Conservation (phyloP, 1,140 invertebrate genomes). For the Nasonia giraulti region DNA sequence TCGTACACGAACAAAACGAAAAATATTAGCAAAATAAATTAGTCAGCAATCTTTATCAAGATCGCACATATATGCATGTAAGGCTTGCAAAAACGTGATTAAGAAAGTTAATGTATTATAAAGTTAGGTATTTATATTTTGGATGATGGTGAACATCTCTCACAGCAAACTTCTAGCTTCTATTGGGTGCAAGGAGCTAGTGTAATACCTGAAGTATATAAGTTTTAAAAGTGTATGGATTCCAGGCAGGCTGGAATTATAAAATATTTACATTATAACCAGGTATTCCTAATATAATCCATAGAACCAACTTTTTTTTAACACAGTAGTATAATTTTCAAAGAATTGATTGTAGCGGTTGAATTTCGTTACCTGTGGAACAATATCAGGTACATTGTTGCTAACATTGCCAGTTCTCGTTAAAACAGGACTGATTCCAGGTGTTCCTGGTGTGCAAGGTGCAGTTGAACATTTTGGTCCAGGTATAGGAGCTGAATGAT, state of each 20-base stretch:
- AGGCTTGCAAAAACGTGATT: background rate
- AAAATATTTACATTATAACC: conserved; percentile 25
- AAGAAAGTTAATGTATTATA: conserved; percentile 1
- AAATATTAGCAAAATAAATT: background rate
- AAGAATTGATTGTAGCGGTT: background rate
- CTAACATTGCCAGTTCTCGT: conserved; percentile 67
- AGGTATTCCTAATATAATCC: background rate
- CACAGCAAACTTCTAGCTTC: conserved; percentile 36
- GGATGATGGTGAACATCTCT: conserved; percentile 3
- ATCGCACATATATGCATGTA: background rate
- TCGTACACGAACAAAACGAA: background rate
- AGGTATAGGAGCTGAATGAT: conserved; percentile 64
- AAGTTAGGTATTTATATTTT: conserved; percentile 12
- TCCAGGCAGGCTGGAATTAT: conserved; percentile 68
- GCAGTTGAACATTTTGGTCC: conserved; percentile 68
- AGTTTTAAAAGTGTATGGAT: conserved; percentile 67
- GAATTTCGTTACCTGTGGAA: conserved; percentile 68
- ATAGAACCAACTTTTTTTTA: background rate
- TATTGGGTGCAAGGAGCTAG: conserved; percentile 30
- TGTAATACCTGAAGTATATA: conserved; percentile 69
- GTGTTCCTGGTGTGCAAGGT: conserved; percentile 69
- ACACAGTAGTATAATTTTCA: background rate
- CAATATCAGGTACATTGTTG: conserved; percentile 67
- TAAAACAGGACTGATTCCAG: conserved; percentile 69
- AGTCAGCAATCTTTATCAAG: background rate